A percentile compares a stretch with the other conserved stretches of the same genome.
These are phyloP conservation scores for Lysandra bellargus DNA, from an alignment of 2,888 invertebrate genomes.

Conservation along the genomic window DNA sequence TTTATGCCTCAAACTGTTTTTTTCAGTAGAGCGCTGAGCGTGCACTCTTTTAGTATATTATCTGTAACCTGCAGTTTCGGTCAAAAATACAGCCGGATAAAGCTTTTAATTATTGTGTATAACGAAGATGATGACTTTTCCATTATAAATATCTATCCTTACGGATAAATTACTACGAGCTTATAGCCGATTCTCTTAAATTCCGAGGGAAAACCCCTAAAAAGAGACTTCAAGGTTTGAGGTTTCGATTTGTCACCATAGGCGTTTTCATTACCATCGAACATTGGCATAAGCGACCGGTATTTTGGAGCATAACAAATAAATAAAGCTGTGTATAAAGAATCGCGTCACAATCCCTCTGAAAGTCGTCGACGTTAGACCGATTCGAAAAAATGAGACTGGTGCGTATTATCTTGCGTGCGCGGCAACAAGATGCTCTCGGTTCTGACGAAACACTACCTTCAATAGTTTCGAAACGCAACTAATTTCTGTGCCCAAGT, in stretches of 20 bases:
- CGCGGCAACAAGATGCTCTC: background rate
- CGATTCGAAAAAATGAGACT: conserved; percentile 46
- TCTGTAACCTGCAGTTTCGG: too few relatives aligned
- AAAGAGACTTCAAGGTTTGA: background rate
- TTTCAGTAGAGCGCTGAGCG: too few relatives aligned
- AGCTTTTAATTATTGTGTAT: too few relatives aligned
- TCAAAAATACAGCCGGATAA: too few relatives aligned
- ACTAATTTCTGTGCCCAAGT: background rate
- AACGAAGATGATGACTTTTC: too few relatives aligned
- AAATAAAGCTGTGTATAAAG: conserved; percentile 33
- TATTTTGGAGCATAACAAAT: conserved; percentile 41
- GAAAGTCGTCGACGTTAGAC: conserved; percentile 40
- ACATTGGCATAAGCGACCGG: conserved; percentile 24
- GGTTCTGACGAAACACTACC: background rate
- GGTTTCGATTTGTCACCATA: conserved; percentile 16
- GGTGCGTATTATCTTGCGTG: conserved; percentile 43
- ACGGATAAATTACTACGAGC: too few relatives aligned
- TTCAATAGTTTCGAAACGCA: background rate
- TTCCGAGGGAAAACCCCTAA: background rate
- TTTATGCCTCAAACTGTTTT: too few relatives aligned
- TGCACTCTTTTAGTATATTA: too few relatives aligned
- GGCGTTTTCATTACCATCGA: background rate
- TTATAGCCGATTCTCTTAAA: too few relatives aligned
- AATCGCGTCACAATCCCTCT: conserved; percentile 38
- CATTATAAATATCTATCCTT: too few relatives aligned